These are phyloP conservation scores for Gymnoscelis rufifasciata DNA, from an alignment of 2,888 invertebrate genomes.

Conservation along the genomic window DNA sequence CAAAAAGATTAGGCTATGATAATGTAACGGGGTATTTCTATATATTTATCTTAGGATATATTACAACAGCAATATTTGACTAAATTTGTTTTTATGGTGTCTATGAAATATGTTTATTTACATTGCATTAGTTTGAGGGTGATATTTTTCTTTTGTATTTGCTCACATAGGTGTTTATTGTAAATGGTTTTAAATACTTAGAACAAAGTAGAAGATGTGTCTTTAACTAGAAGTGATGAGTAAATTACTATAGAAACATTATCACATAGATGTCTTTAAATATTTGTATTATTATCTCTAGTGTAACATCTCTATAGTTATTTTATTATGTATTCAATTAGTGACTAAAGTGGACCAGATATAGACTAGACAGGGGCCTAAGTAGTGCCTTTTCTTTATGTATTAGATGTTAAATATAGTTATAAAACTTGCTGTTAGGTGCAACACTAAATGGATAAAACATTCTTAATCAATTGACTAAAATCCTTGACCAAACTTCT, in stretches of 20 bases:
- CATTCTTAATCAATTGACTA: conserved; percentile 6
- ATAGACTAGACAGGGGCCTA: conserved; percentile 65
- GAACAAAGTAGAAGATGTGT: conserved; percentile 10
- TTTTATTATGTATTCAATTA: conserved; percentile 22
- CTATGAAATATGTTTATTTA: too few species aligned
- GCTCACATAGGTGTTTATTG: background rate
- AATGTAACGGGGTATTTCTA: too few species aligned
- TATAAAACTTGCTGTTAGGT: conserved; percentile 30
- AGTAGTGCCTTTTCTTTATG: conserved; percentile 69
- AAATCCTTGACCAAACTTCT: conserved; percentile 7
- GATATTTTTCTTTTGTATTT: background rate
- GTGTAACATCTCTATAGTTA: conserved; percentile 13
- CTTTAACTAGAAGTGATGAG: background rate
- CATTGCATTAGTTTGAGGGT: background rate
- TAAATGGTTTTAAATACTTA: background rate
- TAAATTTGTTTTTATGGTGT: too few species aligned
- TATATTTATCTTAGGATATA: too few species aligned
- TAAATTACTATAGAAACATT: background rate
- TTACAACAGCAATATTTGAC: too few species aligned
- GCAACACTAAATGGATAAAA: conserved; percentile 42
- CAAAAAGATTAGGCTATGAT: too few species aligned
- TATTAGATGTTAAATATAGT: conserved; percentile 35
- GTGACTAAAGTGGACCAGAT: conserved; percentile 64
- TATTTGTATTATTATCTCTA: conserved; percentile 11
- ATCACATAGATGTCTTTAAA: conserved; percentile 19